phyloP scores from a whole-genome alignment of 2,888 invertebrate species.

The Macaria notata region DNA sequence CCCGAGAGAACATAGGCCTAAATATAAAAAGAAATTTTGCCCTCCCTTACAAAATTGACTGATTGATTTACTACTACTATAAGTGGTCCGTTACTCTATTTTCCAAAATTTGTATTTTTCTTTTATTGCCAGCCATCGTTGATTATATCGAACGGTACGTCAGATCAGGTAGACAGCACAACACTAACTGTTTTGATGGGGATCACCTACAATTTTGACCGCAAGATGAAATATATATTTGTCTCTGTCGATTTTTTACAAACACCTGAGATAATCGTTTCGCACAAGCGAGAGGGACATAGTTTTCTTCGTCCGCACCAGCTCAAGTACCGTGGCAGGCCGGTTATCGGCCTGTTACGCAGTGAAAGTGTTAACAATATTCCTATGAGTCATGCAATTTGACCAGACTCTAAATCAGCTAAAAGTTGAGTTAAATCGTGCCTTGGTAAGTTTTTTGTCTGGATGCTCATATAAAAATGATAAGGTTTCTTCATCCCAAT shows the following conservation, averaged over 20 bases:
- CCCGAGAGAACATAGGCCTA: not conserved
- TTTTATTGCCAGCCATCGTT: conserved; percentile 1
- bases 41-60: conserved; percentile 9
- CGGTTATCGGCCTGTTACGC: conserved; percentile 28
- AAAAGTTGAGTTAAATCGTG: conserved; percentile 1
- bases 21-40: conserved; percentile 8
- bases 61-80: conserved; percentile 10
- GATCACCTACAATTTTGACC: conserved; percentile 14
- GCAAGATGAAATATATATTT: conserved; percentile 14
- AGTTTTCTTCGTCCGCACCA: conserved; percentile 27
- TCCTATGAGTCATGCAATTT: conserved; percentile 26
- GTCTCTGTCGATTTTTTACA: conserved; percentile 13
- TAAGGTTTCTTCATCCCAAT: not conserved
- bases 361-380: conserved; percentile 21
- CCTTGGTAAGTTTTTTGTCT: not conserved
- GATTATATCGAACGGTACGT: not conserved
- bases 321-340: conserved; percentile 24
- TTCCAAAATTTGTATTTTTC: conserved; percentile 1
- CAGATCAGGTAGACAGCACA: conserved; percentile 6
- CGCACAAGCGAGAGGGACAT: conserved; percentile 15
- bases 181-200: conserved; percentile 9
- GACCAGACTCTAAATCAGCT: conserved; percentile 4
- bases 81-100: conserved; percentile 3
- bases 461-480: not conserved
- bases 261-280: conserved; percentile 17